A percentile compares a stretch with the other conserved stretches of the same genome.
phyloP scores from a whole-genome alignment of 1,140 invertebrate genomes.

The Bombus sibiricus region DNA sequence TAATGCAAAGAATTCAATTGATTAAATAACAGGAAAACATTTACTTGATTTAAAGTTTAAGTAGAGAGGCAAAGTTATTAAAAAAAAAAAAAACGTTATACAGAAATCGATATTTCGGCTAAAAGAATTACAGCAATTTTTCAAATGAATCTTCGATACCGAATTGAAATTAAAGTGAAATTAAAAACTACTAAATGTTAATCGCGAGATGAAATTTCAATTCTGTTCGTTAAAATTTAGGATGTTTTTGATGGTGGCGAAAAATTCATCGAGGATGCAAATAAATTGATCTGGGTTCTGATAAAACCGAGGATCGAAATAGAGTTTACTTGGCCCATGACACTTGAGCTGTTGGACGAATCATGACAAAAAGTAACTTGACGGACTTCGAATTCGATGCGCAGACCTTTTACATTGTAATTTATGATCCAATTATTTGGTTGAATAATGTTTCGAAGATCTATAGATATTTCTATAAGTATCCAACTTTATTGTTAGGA shows the following conservation, averaged over 20 bases:
- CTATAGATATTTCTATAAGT: background rate
- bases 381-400: background rate
- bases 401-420: no score
- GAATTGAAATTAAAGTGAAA: background rate
- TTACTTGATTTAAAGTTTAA: background rate
- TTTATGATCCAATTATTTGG: background rate
- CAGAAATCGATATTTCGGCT: background rate
- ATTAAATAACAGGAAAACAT: background rate
- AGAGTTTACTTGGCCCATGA: background rate
- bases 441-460: background rate
- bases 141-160: background rate
- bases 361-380: background rate
- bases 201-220: background rate
- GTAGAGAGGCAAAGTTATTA: background rate
- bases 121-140: background rate
- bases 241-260: background rate
- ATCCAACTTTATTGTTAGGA: background rate
- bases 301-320: slow-evolving; percentile 29
- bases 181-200: background rate
- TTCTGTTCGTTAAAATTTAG: no score
- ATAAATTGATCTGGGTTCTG: background rate
- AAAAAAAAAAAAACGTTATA: background rate
- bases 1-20: background rate
- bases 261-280: background rate
- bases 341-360: background rate